These are phyloP conservation scores for Chaetodon trifascialis DNA, from an alignment of 2,113 vertebrate genomes.

Conservation along the genomic window DNA sequence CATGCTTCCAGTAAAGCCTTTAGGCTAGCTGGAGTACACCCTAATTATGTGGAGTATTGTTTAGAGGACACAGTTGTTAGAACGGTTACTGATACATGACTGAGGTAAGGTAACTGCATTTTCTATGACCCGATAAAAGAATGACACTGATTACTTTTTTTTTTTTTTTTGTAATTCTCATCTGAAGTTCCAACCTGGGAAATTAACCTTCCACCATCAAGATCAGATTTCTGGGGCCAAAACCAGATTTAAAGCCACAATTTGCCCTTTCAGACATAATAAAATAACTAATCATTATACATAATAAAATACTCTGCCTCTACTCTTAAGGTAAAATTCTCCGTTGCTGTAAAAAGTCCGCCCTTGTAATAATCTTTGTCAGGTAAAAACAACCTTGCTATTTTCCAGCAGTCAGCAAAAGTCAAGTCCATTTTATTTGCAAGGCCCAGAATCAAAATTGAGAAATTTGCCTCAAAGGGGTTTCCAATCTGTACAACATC, in stretches of 20 bases:
- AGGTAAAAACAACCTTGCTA: background rate
- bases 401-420: background rate
- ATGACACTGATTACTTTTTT: background rate
- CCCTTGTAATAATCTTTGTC: background rate
- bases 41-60: slow-evolving; percentile 69
- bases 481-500: background rate
- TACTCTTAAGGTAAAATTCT: background rate
- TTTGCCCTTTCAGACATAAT: background rate
- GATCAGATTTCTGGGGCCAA: slow-evolving; percentile 1
- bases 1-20: slow-evolving; percentile 68
- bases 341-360: background rate
- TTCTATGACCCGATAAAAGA: background rate
- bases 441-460: background rate
- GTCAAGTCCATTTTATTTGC: background rate
- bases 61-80: slow-evolving; percentile 56
- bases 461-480: background rate
- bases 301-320: background rate
- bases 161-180: background rate
- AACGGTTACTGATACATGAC: slow-evolving; percentile 45
- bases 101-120: slow-evolving; percentile 32
- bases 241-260: slow-evolving; percentile 20
- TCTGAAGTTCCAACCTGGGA: background rate
- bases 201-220: background rate
- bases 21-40: slow-evolving; percentile 63
- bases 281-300: background rate